Evolutionary conservation across 2,113 vertebrate genomes (phyloP).

Genomic region (Stegastes partitus): DNA sequence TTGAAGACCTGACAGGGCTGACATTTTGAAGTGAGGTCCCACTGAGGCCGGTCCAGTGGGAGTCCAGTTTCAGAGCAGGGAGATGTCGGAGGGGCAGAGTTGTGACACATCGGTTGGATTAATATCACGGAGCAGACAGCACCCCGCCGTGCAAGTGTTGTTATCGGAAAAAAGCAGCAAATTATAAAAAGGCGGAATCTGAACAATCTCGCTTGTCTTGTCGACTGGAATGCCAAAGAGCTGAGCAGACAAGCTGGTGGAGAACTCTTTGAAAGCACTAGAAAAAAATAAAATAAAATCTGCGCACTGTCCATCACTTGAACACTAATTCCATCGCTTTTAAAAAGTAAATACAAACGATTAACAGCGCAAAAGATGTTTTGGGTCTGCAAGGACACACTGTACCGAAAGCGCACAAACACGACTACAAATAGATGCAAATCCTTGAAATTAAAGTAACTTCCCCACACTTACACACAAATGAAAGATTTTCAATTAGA

Average conservation of each 20-base stretch:
- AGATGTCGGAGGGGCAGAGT: conserved; percentile 9
- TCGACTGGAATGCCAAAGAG: background rate
- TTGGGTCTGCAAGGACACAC: background rate
- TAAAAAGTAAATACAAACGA: background rate
- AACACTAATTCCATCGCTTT: background rate
- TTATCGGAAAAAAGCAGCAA: conserved; percentile 18
- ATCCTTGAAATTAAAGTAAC: background rate
- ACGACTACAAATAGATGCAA: background rate
- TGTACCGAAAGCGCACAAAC: too few relatives aligned
- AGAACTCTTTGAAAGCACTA: background rate
- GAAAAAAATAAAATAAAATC: background rate
- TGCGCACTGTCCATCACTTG: too few relatives aligned
- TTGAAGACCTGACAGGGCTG: conserved; percentile 59
- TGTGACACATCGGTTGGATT: conserved; percentile 37
- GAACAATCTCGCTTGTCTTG: background rate
- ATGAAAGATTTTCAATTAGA: background rate
- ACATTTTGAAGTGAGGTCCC: conserved; percentile 66
- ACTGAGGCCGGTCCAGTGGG: conserved; percentile 42
- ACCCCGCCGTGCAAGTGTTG: background rate
- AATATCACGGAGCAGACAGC: conserved; percentile 22
- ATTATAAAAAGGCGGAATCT: conserved; percentile 4
- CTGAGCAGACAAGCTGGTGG: background rate
- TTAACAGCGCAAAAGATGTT: background rate
- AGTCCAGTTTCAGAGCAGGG: conserved; percentile 22
- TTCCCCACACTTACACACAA: background rate